These are phyloP conservation scores for Galaxias olidus DNA, from an alignment of 2,797 vertebrate species.

Conservation along the genomic window DNA sequence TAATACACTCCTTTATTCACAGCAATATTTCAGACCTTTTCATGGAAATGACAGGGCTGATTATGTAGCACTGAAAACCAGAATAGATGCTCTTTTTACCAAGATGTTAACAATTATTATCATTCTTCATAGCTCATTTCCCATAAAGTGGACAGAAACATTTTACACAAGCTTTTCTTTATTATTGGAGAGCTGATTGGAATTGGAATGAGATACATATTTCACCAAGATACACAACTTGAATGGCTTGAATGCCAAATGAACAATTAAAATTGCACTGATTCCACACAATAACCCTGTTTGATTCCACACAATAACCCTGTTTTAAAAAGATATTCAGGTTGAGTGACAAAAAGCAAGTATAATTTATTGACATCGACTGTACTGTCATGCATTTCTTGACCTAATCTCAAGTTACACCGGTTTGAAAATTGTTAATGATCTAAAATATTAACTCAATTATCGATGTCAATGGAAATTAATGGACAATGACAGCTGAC, in stretches of 20 bases:
- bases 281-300: no score
- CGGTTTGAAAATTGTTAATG: no score
- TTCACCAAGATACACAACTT: conserved; percentile 55
- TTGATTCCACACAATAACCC: no score
- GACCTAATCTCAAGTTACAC: no score
- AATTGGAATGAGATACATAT: conserved; percentile 73
- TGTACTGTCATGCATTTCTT: no score
- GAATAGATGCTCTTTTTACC: conserved; percentile 88
- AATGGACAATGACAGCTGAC: neutral
- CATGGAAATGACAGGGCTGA: conserved; percentile 72
- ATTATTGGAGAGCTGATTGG: conserved; percentile 68
- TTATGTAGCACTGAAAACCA: conserved; percentile 82
- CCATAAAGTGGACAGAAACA: conserved; percentile 71
- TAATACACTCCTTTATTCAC: conserved; percentile 45
- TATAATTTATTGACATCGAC: no score
- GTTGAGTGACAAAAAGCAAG: conserved; percentile 4
- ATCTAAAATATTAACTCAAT: no score
- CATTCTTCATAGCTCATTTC: conserved; percentile 88
- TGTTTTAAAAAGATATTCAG: no score
- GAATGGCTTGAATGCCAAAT: conserved; percentile 61
- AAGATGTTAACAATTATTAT: conserved; percentile 87
- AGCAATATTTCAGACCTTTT: conserved; percentile 53
- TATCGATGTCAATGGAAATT: no score
- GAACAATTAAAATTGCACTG: no score
- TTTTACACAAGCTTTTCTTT: conserved; percentile 60